Percentiles rank a stretch among this genome's conserved stretches.
Conservation (phyloP, 2,888 invertebrate species). For the Lamellibrachia satsuma region DNA sequence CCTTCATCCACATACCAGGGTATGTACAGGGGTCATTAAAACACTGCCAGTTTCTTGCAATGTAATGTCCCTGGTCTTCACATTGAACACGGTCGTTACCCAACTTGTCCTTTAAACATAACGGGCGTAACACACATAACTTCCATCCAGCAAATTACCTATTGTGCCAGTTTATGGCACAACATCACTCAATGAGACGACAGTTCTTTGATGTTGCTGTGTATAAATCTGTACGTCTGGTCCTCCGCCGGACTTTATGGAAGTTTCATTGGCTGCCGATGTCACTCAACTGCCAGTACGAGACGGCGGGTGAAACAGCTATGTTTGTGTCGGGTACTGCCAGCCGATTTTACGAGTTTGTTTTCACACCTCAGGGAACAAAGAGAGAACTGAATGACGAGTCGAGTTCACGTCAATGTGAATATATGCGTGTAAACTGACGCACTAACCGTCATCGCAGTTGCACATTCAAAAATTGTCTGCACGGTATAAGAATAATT, state of each 20-base stretch:
- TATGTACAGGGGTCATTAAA: neutral
- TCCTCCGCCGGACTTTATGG: neutral
- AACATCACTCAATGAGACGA: neutral
- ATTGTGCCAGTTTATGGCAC: neutral
- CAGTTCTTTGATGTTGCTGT: neutral
- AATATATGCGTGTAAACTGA: neutral
- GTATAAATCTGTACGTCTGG: neutral
- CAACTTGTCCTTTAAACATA: neutral
- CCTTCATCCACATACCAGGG: neutral
- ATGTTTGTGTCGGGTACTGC: neutral
- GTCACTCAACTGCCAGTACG: neutral
- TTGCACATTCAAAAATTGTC: neutral
- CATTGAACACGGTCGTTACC: neutral
- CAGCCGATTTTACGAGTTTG: neutral
- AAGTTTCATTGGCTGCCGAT: neutral
- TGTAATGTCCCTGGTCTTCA: neutral
- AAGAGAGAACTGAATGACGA: conserved; percentile 9
- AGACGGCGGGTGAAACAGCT: neutral
- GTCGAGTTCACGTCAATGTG: neutral
- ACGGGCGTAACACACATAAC: conserved; percentile 4
- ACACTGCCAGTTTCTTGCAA: neutral
- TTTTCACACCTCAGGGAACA: neutral
- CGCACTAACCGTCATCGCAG: neutral
- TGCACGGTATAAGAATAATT: too few relatives aligned
- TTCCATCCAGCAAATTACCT: neutral